Conservation (phyloP, 2,113 vertebrate species). For the Catagonus wagneri region DNA sequence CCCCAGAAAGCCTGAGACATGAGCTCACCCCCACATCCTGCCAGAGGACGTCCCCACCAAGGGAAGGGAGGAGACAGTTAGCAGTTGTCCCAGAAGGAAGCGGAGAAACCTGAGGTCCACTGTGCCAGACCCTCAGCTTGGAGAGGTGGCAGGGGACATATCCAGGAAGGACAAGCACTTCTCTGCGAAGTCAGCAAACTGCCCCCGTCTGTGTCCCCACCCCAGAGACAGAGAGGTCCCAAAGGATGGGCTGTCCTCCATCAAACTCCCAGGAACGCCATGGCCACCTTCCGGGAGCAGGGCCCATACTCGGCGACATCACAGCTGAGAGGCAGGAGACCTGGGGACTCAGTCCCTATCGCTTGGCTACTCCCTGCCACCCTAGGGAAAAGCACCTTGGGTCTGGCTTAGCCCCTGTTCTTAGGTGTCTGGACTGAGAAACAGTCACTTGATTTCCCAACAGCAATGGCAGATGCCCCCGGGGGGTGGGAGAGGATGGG, state of each 20-base stretch:
- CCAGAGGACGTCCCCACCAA: neutral
- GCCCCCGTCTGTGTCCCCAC: neutral
- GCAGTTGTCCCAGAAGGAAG: neutral
- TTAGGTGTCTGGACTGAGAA: neutral
- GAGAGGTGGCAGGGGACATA: neutral
- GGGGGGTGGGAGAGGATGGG: accelerated
- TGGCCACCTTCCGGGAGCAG: too few species aligned
- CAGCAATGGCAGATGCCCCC: too few species aligned
- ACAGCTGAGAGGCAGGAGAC: neutral
- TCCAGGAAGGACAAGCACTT: neutral
- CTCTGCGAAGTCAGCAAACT: neutral
- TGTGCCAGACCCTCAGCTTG: neutral
- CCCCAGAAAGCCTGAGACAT: neutral
- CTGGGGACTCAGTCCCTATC: neutral
- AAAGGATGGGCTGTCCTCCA: neutral
- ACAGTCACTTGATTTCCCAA: neutral
- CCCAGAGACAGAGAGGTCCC: neutral
- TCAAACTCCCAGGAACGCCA: neutral
- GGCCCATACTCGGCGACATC: neutral
- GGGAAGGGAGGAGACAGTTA: neutral
- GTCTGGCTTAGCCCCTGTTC: neutral
- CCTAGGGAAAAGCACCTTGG: neutral
- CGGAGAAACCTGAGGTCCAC: neutral
- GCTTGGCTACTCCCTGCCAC: neutral
- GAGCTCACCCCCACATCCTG: neutral